Evolutionary conservation across 2,797 vertebrate species (phyloP), one percentile per base, ranked within the genome.

Genomic region (Tragelaphus eurycerus): DNA sequence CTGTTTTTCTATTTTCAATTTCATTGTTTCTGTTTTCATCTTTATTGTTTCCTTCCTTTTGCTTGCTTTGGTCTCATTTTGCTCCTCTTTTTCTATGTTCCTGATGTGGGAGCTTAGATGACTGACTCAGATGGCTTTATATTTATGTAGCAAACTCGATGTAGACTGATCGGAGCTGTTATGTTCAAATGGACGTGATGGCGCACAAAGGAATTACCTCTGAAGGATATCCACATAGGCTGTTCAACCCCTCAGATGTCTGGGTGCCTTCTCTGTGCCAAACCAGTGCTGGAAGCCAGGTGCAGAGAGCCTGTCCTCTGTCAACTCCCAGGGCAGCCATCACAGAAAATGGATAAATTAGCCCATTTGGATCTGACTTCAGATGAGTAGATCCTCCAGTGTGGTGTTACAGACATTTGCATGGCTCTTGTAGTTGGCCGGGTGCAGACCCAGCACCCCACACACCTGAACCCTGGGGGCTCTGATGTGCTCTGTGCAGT

Each of bases 81-180:
- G 27, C 54, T 71, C 34, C 54, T 86, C 21, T 31, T 52, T 89
- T 67, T 38, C 9, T 60, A 12, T 46, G 50, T 57, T 93, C 25
- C 76, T 21, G 11, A 27, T 21, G 7, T 62, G 46, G 34, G 17
- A 62, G 52, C 52, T 83, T 60, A 38, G 38, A 11, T 31, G 15
- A 62, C 27, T 54, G 43, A 85, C 48, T 92, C 38, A 25, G 34
- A 15, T 84, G 29, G 43, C 10, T 71, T 59, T 21, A 27, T 11
- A 43, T 76, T 46, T 62, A 34, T 17, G 50, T 4, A 14, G 19
- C 79, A 57, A 17, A 25, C 23, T 50, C 48, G 6, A 31, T 62
- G 6, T 9, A 5, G 1, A 9, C 11, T 43, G 12, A 1, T 46
- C 16, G 1, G 8, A 34, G 16, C 59, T 79, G n/a, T 3, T 1